A percentile compares a stretch with the other conserved stretches of the same genome.
Evolutionary conservation across 2,797 vertebrate genomes (phyloP).

Genomic region (Sparus aurata): DNA sequence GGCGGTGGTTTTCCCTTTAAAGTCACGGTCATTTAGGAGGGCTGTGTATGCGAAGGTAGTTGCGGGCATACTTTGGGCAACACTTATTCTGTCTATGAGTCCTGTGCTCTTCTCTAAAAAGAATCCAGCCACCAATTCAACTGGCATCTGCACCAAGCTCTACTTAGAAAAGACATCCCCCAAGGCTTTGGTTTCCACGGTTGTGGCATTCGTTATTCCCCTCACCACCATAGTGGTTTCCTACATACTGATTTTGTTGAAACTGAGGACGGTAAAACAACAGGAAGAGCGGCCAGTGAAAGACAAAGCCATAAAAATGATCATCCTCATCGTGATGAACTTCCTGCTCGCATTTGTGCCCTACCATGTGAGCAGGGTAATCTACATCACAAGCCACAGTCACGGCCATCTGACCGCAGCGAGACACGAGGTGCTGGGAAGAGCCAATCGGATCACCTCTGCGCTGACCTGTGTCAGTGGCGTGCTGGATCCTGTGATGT

Average conservation of each 20-base stretch:
- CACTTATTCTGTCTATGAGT: conserved; percentile 64
- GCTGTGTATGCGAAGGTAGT: conserved; percentile 69
- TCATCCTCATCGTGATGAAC: conserved; percentile 79
- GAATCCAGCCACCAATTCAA: conserved; percentile 31
- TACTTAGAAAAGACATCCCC: conserved; percentile 80
- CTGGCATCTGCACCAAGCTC: conserved; percentile 74
- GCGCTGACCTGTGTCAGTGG: conserved; percentile 83
- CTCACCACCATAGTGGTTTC: conserved; percentile 72
- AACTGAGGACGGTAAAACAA: conserved; percentile 69
- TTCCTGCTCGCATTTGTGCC: conserved; percentile 84
- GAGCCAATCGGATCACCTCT: conserved; percentile 82
- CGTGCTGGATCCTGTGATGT: conserved; percentile 84
- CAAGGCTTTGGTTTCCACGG: conserved; percentile 75
- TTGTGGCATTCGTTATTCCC: conserved; percentile 81
- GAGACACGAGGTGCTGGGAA: conserved; percentile 33
- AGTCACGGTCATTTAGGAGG: conserved; percentile 70
- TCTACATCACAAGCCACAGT: conserved; percentile 74
- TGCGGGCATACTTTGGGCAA: conserved; percentile 76
- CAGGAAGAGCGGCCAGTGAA: conserved; percentile 51
- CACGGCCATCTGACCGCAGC: conserved; percentile 1
- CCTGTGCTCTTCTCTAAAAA: conserved; percentile 74
- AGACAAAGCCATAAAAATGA: conserved; percentile 79
- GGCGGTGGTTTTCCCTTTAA: conserved; percentile 77
- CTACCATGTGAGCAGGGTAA: conserved; percentile 81
- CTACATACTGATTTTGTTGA: conserved; percentile 81